Evolutionary conservation across 2,888 invertebrate genomes (phyloP).

Genomic region (Auanema sp.): DNA sequence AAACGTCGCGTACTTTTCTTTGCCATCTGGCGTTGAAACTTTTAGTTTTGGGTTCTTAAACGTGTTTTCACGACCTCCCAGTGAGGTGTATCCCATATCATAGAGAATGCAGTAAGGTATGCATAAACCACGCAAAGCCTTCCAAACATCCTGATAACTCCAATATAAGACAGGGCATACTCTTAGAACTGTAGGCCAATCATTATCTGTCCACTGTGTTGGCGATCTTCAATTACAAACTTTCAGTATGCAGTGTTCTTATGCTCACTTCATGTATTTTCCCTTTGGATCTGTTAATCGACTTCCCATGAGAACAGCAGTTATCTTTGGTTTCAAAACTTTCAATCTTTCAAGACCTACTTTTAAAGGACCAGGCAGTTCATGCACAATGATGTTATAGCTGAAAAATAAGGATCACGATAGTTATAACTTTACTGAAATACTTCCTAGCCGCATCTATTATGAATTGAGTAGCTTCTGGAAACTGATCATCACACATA

Average conservation of each 20-base stretch:
- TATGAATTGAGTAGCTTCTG: constrained; percentile 82
- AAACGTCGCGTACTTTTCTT: constrained; percentile 15
- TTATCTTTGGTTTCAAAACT: constrained; percentile 70
- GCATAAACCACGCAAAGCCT: constrained; percentile 77
- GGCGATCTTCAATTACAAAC: constrained; percentile 20
- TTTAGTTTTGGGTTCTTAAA: constrained; percentile 57
- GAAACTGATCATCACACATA: constrained; percentile 78
- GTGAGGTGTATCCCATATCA: constrained; percentile 79
- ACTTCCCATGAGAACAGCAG: constrained; percentile 89
- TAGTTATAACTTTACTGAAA: not conserved
- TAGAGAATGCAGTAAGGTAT: constrained; percentile 90
- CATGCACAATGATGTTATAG: constrained; percentile 77
- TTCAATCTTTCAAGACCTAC: constrained; percentile 74
- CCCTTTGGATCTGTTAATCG: constrained; percentile 77
- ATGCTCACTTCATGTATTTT: constrained; percentile 44
- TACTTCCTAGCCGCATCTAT: constrained; percentile 65
- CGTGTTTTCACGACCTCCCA: constrained; percentile 82
- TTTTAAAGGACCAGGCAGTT: constrained; percentile 76
- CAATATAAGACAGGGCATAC: constrained; percentile 63
- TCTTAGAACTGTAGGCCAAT: constrained; percentile 87
- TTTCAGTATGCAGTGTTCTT: not conserved
- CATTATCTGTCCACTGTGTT: constrained; percentile 75
- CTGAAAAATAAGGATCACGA: constrained; percentile 19
- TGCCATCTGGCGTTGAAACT: constrained; percentile 21
- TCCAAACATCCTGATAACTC: constrained; percentile 79